Conservation (phyloP, 2,888 invertebrate genomes). For the Caradrina kadenii region DNA sequence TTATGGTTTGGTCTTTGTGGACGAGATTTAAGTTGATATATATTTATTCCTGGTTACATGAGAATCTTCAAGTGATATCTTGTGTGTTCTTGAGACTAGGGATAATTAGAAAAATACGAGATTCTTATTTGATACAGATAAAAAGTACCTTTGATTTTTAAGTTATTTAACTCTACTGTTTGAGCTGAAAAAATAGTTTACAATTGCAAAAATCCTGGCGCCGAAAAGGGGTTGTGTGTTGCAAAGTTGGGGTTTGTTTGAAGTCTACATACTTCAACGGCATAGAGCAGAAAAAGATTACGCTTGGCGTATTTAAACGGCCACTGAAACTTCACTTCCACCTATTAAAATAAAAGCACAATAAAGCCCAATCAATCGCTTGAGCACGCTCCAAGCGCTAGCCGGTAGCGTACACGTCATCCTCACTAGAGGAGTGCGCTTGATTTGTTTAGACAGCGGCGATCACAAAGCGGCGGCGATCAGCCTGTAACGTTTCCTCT, state of each 20-base stretch:
- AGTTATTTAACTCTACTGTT: not conserved
- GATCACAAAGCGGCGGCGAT: conserved; percentile 81
- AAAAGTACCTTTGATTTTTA: not conserved
- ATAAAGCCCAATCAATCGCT: conserved; percentile 54
- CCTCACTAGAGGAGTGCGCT: conserved; percentile 68
- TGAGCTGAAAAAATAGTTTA: not conserved
- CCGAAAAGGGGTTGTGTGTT: not conserved
- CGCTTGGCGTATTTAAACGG: not conserved
- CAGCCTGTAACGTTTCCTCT: conserved; percentile 87
- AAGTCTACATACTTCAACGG: not conserved
- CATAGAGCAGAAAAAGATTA: conserved; percentile 4
- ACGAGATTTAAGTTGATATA: conserved; percentile 17
- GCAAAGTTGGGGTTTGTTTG: not conserved
- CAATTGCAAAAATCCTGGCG: too few relatives aligned
- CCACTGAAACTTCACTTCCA: conserved; percentile 13
- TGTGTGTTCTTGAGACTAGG: too few relatives aligned
- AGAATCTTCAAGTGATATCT: conserved; percentile 1
- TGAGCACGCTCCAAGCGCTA: conserved; percentile 66
- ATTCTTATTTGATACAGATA: not conserved
- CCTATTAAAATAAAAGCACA: conserved; percentile 42
- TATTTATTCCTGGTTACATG: conserved; percentile 3
- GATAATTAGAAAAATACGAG: not conserved
- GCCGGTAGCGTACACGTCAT: conserved; percentile 57
- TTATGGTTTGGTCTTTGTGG: conserved; percentile 28
- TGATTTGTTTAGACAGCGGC: conserved; percentile 87